Percentiles rank a stretch among this genome's conserved stretches.
Conservation (phyloP, 2,797 vertebrate genomes). For the Myripristis murdjan region DNA sequence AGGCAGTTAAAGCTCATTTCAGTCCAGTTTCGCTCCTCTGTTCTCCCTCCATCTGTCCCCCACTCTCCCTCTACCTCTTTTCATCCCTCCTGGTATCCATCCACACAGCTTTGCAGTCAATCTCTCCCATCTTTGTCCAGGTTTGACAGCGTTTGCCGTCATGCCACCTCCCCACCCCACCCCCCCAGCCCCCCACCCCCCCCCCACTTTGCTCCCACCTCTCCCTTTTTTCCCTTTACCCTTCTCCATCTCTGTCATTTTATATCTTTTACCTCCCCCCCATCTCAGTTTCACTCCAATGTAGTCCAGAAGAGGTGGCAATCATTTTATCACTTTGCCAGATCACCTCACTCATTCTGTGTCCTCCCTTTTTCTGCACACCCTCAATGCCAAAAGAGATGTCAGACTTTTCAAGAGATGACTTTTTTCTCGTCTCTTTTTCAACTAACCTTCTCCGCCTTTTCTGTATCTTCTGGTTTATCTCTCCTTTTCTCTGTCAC, state of each 20-base stretch:
- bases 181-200: too few species aligned
- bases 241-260: conserved; percentile 7
- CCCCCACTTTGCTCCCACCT: too few species aligned
- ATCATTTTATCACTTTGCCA: conserved; percentile 8
- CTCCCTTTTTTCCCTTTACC: conserved; percentile 2
- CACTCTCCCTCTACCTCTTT: conserved; percentile 14
- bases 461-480: too few species aligned
- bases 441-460: too few species aligned
- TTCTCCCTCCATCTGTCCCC: conserved; percentile 26
- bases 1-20: conserved; percentile 52
- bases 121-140: conserved; percentile 44
- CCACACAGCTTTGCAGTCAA: conserved; percentile 50
- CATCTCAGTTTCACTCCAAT: neutral
- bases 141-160: conserved; percentile 31
- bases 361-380: neutral
- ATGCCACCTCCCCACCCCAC: too few species aligned
- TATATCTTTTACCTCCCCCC: neutral
- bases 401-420: too few species aligned
- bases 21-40: conserved; percentile 37
- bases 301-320: neutral
- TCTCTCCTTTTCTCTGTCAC: neutral
- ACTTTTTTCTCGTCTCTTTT: neutral
- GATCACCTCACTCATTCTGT: conserved; percentile 20
- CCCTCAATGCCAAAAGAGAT: too few species aligned
- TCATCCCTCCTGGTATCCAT: conserved; percentile 52